These are phyloP conservation scores for Hydra vulgaris DNA, from an alignment of 30 jellyfish, hydroid and myxozoan genomes.

Conservation along the genomic window DNA sequence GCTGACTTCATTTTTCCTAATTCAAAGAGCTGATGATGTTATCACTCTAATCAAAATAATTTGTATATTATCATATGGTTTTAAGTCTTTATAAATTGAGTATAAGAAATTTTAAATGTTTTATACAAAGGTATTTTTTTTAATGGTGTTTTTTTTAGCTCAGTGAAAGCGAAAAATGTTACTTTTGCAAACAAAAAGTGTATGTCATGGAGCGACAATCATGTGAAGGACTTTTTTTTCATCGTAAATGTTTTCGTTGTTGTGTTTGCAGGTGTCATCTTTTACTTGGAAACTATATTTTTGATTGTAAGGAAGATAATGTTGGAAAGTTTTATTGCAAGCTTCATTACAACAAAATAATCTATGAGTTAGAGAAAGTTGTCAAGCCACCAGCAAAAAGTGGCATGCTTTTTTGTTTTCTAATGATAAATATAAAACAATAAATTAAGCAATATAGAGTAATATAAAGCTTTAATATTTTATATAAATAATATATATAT, in stretches of 20 bases:
- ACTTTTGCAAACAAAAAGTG: conserved; percentile 67
- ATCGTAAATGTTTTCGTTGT: conserved; percentile 84
- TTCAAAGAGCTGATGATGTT: too few species aligned
- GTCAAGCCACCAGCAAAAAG: not conserved
- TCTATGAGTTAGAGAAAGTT: conserved; percentile 34
- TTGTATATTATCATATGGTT: too few species aligned
- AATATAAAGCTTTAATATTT: too few species aligned
- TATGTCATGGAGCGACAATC: conserved; percentile 93
- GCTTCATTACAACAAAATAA: conserved; percentile 52
- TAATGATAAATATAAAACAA: too few species aligned
- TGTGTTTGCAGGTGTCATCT: conserved; percentile 59
- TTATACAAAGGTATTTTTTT: not conserved
- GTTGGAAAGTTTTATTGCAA: conserved; percentile 72
- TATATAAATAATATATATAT: too few species aligned
- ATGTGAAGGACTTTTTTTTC: conserved; percentile 76
- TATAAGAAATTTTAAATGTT: not conserved
- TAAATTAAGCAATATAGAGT: too few species aligned
- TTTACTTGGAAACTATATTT: conserved; percentile 85
- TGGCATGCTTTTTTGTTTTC: not conserved
- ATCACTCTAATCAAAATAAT: too few species aligned
- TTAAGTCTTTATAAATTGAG: not conserved
- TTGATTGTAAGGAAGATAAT: conserved; percentile 37
- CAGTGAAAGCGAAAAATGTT: conserved; percentile 67
- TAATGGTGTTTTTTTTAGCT: conserved; percentile 25
- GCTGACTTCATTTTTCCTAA: too few species aligned